Evolutionary conservation across 2,888 invertebrate genomes (phyloP).

Genomic region (Papilio elwesi): DNA sequence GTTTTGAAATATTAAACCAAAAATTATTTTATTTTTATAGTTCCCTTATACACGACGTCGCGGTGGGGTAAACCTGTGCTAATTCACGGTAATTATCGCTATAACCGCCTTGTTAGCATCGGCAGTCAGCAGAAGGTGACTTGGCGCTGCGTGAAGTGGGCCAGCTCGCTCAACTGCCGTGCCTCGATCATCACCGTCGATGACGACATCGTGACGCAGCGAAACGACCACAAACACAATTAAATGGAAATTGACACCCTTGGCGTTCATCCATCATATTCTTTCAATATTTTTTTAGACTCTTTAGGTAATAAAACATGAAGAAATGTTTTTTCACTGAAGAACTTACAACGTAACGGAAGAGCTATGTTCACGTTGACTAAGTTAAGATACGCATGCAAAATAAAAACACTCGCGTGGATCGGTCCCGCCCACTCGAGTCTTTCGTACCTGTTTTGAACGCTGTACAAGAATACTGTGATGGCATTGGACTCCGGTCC

Average conservation of each 20-base stretch:
- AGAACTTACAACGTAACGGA: no score
- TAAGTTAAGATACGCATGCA: no score
- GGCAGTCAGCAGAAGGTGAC: slow-evolving; percentile 43
- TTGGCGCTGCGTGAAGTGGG: slow-evolving; percentile 54
- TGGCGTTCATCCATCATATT: not conserved
- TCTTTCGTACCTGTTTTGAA: no score
- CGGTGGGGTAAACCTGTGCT: slow-evolving; percentile 54
- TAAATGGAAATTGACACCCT: not conserved
- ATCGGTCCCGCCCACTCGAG: no score
- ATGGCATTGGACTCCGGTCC: no score
- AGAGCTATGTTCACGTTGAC: no score
- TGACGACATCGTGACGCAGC: slow-evolving; percentile 46
- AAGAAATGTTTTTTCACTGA: no score
- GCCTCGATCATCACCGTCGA: slow-evolving; percentile 52
- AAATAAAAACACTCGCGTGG: no score
- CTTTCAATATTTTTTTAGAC: no score
- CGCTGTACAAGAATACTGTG: no score
- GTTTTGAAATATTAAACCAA: not conserved
- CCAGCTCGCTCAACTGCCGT: slow-evolving; percentile 48
- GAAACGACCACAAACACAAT: slow-evolving; percentile 50
- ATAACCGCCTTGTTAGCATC: slow-evolving; percentile 42
- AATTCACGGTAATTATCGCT: slow-evolving; percentile 41
- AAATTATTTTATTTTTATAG: slow-evolving; percentile 31
- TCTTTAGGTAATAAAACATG: no score
- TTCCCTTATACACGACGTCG: slow-evolving; percentile 44